Conservation (phyloP, 2,888 invertebrate species). For the Drosophila buzzatii region DNA sequence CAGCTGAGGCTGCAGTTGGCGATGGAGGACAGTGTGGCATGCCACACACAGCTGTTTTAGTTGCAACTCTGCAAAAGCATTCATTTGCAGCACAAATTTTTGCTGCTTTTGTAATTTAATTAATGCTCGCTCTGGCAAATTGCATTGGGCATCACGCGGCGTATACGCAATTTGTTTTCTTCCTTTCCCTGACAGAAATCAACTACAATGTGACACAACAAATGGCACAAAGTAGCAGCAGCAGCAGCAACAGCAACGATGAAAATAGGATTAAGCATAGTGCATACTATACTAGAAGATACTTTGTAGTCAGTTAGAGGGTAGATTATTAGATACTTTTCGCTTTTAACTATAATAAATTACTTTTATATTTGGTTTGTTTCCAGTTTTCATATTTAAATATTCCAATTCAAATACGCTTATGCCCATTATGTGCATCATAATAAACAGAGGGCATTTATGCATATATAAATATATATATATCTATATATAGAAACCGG, state of each 20-base stretch:
- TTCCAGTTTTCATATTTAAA: no score
- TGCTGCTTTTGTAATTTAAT: conserved; percentile 63
- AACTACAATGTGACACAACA: conserved; percentile 26
- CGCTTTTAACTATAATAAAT: background rate
- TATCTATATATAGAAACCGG: conserved; percentile 13
- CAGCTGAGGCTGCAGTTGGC: background rate
- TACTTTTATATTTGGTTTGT: background rate
- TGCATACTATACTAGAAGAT: background rate
- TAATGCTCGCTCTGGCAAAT: conserved; percentile 57
- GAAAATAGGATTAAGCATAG: background rate
- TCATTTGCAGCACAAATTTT: conserved; percentile 49
- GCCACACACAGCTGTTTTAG: conserved; percentile 3
- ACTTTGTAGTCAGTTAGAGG: background rate
- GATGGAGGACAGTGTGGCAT: background rate
- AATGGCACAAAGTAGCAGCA: conserved; percentile 30
- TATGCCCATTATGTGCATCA: background rate
- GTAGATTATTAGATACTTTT: background rate
- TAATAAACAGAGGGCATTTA: conserved; percentile 5
- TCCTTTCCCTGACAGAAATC: conserved; percentile 7
- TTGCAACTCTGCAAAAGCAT: conserved; percentile 2
- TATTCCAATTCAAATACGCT: no score
- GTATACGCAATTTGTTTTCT: conserved; percentile 65
- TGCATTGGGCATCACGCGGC: conserved; percentile 55
- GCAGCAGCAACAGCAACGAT: conserved; percentile 2
- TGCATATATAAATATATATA: conserved; percentile 7